Conservation (phyloP, 2,888 invertebrate genomes). For the Cerastoderma edule region DNA sequence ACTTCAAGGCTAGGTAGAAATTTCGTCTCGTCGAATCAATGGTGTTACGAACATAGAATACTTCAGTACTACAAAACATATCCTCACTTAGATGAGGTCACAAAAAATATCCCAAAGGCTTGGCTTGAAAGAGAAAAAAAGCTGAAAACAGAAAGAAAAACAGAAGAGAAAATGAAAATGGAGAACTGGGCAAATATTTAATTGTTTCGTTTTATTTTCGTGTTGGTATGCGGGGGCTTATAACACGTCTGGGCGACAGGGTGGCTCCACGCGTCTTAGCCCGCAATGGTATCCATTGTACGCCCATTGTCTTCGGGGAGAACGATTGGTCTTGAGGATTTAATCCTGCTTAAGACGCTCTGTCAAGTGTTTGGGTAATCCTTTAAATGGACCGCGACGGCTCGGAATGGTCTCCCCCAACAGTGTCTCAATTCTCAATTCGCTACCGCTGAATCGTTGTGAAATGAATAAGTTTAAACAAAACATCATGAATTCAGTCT, state of each 20-base stretch:
- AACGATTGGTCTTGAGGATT: slow-evolving; percentile 46
- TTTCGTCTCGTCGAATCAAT: slow-evolving; percentile 11
- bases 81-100: slow-evolving; percentile 9
- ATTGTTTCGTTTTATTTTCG: slow-evolving; percentile 55
- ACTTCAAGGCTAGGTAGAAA: not conserved
- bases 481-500: too few species aligned
- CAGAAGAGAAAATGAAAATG: slow-evolving; percentile 13
- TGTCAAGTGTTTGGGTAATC: slow-evolving; percentile 59
- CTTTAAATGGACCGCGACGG: slow-evolving; percentile 38
- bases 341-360: slow-evolving; percentile 51
- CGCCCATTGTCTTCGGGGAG: slow-evolving; percentile 24
- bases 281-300: slow-evolving; percentile 45
- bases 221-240: slow-evolving; percentile 56
- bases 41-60: too few species aligned
- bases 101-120: slow-evolving; percentile 13
- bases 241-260: slow-evolving; percentile 49
- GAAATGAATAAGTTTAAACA: too few species aligned
- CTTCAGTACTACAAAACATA: slow-evolving; percentile 15
- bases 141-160: not conserved
- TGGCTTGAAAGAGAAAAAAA: slow-evolving; percentile 23
- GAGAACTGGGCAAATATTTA: slow-evolving; percentile 47
- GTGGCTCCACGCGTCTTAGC: slow-evolving; percentile 53
- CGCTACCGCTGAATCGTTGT: too few species aligned
- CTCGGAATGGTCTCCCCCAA: too few species aligned
- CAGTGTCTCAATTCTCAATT: too few species aligned